phyloP scores from a whole-genome alignment of 2,113 vertebrate species.

The Mesoclemmys tuberculata region DNA sequence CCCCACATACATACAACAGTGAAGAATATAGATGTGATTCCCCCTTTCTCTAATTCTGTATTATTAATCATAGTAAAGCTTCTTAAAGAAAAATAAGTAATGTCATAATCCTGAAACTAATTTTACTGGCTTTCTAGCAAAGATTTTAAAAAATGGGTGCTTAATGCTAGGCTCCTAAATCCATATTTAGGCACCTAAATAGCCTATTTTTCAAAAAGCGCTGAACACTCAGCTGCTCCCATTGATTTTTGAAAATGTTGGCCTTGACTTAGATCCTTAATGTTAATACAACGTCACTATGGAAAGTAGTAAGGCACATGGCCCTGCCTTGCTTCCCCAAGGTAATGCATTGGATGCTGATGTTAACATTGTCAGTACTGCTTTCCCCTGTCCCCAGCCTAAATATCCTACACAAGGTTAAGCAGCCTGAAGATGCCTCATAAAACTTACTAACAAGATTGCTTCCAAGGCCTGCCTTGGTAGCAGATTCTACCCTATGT shows the following conservation, averaged over 20 bases:
- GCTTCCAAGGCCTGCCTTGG: neutral
- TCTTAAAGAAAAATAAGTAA: neutral
- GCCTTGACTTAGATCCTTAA: neutral
- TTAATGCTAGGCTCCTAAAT: neutral
- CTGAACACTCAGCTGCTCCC: neutral
- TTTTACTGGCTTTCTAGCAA: neutral
- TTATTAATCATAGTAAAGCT: neutral
- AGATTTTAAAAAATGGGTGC: neutral
- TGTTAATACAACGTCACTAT: neutral
- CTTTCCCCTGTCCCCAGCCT: neutral
- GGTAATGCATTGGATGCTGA: neutral
- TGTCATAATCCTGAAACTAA: neutral
- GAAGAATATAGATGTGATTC: neutral
- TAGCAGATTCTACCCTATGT: slow-evolving; percentile 32
- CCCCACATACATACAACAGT: neutral
- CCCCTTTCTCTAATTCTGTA: neutral
- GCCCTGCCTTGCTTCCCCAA: neutral
- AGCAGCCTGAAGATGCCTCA: neutral
- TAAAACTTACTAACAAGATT: neutral
- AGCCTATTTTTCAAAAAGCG: neutral
- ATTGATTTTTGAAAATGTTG: neutral
- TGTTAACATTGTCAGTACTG: neutral
- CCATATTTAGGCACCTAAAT: neutral
- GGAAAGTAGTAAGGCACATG: neutral
- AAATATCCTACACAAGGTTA: neutral